Conservation (phyloP, 2,113 vertebrate species). For the Eira barbara region DNA sequence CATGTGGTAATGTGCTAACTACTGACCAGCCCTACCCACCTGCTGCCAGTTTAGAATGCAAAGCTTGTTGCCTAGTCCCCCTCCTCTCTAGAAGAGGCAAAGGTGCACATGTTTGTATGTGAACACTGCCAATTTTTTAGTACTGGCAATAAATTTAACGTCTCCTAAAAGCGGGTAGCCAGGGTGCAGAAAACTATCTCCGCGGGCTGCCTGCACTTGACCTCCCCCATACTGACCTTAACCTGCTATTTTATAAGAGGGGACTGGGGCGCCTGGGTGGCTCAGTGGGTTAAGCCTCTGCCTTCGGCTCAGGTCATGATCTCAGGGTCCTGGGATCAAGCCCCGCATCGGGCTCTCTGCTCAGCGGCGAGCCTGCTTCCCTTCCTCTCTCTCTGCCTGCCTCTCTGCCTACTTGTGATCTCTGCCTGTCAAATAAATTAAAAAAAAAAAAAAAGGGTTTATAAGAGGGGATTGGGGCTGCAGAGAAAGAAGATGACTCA, state of each 20-base stretch:
- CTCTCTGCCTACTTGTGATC: no score
- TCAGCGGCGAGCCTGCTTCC: no score
- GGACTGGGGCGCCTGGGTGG: no score
- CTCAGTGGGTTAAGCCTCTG: no score
- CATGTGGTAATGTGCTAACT: accelerated
- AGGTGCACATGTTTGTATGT: neutral
- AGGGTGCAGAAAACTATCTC: neutral
- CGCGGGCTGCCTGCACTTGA: neutral
- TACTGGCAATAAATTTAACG: neutral
- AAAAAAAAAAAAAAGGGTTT: no score
- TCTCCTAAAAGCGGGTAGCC: neutral
- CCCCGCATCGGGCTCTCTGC: no score
- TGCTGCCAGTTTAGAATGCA: neutral
- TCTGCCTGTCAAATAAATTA: no score
- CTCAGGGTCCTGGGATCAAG: no score
- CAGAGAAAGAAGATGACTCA: neutral
- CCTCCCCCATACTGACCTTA: neutral
- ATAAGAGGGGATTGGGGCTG: neutral
- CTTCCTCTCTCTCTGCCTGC: no score
- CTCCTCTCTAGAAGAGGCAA: neutral
- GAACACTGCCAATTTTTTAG: neutral
- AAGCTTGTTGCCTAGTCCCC: neutral
- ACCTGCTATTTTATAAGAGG: neutral
- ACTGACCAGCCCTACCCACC: accelerated
- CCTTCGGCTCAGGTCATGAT: no score